phyloP scores from a whole-genome alignment of 2,888 invertebrate genomes.

The Aspidiotus destructor region DNA sequence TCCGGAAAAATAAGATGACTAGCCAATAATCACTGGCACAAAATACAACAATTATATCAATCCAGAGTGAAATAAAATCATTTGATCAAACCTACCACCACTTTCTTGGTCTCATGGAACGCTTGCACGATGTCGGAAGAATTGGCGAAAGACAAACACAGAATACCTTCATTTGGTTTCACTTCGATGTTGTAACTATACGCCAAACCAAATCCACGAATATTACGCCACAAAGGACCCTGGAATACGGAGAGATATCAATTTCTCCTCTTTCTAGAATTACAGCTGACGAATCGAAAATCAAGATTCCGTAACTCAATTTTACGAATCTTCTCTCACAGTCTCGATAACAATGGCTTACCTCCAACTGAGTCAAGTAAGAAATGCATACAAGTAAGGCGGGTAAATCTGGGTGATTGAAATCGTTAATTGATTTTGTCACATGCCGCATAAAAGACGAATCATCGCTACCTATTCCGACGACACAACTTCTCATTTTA shows the following conservation, averaged over 20 bases:
- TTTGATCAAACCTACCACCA: constrained; percentile 50
- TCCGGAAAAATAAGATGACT: too few species aligned
- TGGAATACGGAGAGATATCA: constrained; percentile 40
- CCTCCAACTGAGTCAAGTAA: constrained; percentile 78
- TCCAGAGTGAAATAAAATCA: constrained; percentile 8
- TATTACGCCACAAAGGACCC: constrained; percentile 82
- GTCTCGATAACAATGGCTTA: constrained; percentile 40
- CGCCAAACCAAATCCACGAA: constrained; percentile 75
- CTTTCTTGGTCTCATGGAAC: constrained; percentile 64
- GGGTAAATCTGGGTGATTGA: constrained; percentile 55
- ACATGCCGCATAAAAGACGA: constrained; percentile 62
- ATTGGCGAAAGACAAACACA: constrained; percentile 62
- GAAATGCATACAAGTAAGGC: constrained; percentile 68
- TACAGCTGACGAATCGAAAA: background rate
- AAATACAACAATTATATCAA: constrained; percentile 7
- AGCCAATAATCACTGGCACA: background rate
- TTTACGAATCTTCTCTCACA: too few species aligned
- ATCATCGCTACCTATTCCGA: constrained; percentile 73
- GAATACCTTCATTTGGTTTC: constrained; percentile 56
- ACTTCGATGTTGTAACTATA: constrained; percentile 64
- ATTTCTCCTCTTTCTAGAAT: background rate
- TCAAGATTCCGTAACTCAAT: background rate
- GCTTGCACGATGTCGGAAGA: constrained; percentile 71
- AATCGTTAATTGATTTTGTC: constrained; percentile 56
- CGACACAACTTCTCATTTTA: constrained; percentile 52